Conservation (phyloP, 2,113 vertebrate genomes). For the Misgurnus anguillicaudatus region DNA sequence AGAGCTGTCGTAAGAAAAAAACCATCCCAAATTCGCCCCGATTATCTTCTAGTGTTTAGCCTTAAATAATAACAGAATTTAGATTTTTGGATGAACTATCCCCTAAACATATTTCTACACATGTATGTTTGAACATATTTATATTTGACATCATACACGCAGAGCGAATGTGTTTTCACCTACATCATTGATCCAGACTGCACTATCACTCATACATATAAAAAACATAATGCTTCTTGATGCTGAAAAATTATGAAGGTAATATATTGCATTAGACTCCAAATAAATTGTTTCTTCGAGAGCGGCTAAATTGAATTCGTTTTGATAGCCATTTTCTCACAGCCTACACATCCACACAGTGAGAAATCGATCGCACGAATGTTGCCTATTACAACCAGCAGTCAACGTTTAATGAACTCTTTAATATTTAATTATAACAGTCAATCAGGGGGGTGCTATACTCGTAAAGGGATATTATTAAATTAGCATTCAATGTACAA, state of each 20-base stretch:
- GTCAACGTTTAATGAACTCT: constrained; percentile 22
- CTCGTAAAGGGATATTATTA: not conserved
- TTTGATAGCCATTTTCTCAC: constrained; percentile 26
- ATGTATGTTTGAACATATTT: too few relatives aligned
- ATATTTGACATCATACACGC: too few relatives aligned
- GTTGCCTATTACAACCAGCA: constrained; percentile 13
- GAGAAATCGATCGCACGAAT: constrained; percentile 15
- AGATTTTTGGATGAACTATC: too few relatives aligned
- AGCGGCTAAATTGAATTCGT: constrained; percentile 2
- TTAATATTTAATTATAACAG: constrained; percentile 37
- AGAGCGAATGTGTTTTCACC: too few relatives aligned
- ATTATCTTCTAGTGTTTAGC: too few relatives aligned
- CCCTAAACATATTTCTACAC: too few relatives aligned
- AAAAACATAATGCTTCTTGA: not conserved
- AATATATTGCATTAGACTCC: not conserved
- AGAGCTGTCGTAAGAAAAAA: too few relatives aligned
- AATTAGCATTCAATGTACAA: constrained; percentile 5
- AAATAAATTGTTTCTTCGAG: not conserved
- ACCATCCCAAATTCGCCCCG: too few relatives aligned
- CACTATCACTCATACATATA: too few relatives aligned
- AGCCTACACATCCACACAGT: not conserved
- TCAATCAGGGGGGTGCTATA: constrained; percentile 11
- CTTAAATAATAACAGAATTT: too few relatives aligned
- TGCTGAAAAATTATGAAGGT: not conserved
- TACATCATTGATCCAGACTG: too few relatives aligned